Percentiles rank a stretch among this genome's conserved stretches.
Evolutionary conservation across 2,113 vertebrate species (phyloP).

Genomic region (Archilochus colubris): DNA sequence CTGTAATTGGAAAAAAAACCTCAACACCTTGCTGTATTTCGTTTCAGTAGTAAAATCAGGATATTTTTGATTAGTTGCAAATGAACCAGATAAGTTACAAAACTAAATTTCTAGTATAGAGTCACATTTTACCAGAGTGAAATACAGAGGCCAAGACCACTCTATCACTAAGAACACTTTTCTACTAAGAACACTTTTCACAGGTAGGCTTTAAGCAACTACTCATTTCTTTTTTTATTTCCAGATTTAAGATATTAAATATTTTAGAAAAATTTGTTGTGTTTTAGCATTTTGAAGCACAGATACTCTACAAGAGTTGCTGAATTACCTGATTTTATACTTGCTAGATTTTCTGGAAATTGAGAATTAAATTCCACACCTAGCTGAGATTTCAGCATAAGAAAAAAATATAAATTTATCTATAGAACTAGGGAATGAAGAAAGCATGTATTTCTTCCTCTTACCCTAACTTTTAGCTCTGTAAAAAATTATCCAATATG

Average conservation of each 20-base stretch:
- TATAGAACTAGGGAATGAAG: neutral
- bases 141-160: neutral
- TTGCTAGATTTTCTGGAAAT: neutral
- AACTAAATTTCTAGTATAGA: neutral
- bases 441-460: neutral
- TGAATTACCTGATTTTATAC: neutral
- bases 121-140: neutral
- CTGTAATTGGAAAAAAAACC: constrained; percentile 68
- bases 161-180: neutral
- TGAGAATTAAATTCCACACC: neutral
- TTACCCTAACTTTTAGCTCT: neutral
- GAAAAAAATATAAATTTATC: neutral
- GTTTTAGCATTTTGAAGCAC: neutral
- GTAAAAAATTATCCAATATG: neutral
- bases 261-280: neutral
- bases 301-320: neutral
- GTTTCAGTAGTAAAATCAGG: neutral
- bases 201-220: neutral
- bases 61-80: neutral
- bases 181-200: neutral
- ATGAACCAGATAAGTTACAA: neutral
- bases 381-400: neutral
- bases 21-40: neutral
- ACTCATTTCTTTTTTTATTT: neutral
- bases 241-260: neutral